phyloP scores from a whole-genome alignment of 2,113 vertebrate genomes.

The Dasypus novemcinctus region DNA sequence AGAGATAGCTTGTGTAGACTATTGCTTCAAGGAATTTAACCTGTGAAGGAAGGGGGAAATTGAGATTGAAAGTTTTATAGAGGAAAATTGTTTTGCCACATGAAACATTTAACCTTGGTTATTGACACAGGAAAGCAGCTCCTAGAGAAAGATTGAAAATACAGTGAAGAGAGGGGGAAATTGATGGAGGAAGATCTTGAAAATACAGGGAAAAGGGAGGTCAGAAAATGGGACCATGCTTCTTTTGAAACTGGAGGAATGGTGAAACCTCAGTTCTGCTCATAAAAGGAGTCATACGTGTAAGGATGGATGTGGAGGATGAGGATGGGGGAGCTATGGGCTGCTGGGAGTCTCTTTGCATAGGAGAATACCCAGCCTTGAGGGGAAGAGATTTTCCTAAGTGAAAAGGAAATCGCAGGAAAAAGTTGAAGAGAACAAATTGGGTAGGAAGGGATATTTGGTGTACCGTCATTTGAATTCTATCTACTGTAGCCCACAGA shows the following conservation, averaged over 20 bases:
- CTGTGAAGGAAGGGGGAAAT: background rate
- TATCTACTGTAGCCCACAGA: background rate
- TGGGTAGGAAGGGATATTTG: background rate
- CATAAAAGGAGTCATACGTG: background rate
- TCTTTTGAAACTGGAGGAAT: background rate
- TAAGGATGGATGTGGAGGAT: background rate
- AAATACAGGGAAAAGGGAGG: too few species aligned
- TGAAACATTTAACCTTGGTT: background rate
- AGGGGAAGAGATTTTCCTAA: background rate
- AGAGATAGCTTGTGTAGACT: background rate
- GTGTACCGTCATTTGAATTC: background rate
- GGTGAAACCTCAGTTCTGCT: background rate
- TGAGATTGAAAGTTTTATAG: background rate
- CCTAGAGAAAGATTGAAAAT: background rate
- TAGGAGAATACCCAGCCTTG: background rate
- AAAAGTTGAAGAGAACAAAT: background rate
- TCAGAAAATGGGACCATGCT: background rate
- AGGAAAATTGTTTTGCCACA: background rate
- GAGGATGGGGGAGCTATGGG: too few species aligned
- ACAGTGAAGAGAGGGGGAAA: background rate
- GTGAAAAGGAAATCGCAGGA: background rate
- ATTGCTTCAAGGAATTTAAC: background rate
- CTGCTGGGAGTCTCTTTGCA: background rate
- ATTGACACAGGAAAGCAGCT: background rate
- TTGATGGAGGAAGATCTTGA: background rate